phyloP scores from a whole-genome alignment of 2,888 invertebrate species.

The Syrphus vitripennis region DNA sequence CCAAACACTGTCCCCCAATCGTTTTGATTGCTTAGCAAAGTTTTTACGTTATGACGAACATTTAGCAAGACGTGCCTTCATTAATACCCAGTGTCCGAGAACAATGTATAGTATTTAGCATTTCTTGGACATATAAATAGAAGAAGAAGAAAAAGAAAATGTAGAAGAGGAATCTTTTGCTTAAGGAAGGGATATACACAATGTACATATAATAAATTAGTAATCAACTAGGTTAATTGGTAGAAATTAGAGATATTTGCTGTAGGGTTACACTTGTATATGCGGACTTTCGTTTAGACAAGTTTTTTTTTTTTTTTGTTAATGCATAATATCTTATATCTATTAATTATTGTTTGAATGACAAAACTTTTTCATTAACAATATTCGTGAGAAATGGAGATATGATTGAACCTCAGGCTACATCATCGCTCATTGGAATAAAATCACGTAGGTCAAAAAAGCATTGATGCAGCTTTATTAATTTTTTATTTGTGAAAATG shows the following conservation, averaged over 20 bases:
- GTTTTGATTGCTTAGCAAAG: conserved; percentile 68
- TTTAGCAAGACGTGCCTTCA: conserved; percentile 69
- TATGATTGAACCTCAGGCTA: neutral
- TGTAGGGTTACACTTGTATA: neutral
- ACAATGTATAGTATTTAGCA: conserved; percentile 63
- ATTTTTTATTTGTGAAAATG: neutral
- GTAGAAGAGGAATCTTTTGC: conserved; percentile 3
- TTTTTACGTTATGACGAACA: conserved; percentile 69
- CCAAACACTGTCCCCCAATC: conserved; percentile 45
- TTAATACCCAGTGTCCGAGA: conserved; percentile 67
- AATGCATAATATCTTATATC: neutral
- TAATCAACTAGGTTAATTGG: conserved; percentile 69
- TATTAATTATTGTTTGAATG: conserved; percentile 48
- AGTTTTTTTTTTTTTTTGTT: conserved; percentile 36
- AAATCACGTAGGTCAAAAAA: neutral
- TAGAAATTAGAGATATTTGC: conserved; percentile 58
- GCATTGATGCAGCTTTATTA: neutral
- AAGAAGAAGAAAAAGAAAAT: no score
- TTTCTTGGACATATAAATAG: conserved; percentile 29
- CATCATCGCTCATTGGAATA: neutral
- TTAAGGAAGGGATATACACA: neutral
- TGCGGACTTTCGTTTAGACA: neutral
- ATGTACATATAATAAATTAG: conserved; percentile 56
- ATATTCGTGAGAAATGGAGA: neutral
- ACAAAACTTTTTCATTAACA: conserved; percentile 47